Conservation (phyloP, 1,140 invertebrate genomes). For the Neotoxoptera formosana region DNA sequence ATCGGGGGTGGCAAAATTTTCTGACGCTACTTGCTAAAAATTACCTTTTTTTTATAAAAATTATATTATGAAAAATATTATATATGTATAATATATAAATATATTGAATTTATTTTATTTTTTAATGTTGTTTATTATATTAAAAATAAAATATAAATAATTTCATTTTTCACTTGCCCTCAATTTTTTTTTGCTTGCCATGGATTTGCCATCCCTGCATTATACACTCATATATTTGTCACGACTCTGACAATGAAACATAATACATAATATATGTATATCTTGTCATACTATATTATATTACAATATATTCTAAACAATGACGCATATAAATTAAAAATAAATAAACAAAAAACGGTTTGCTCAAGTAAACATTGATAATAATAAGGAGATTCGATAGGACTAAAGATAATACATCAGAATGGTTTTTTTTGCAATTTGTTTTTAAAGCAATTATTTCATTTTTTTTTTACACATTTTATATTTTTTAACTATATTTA, state of each 20-base stretch:
- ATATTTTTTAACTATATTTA: neutral
- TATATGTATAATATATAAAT: no score
- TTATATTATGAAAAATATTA: no score
- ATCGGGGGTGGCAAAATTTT: no score
- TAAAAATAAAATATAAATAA: no score
- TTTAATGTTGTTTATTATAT: no score
- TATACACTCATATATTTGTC: neutral
- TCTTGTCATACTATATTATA: neutral
- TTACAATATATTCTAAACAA: conserved; percentile 10
- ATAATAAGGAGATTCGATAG: neutral
- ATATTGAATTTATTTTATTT: no score
- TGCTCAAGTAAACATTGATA: neutral
- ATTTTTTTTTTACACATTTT: neutral
- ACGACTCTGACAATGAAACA: neutral
- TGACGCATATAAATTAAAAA: neutral
- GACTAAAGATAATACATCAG: neutral
- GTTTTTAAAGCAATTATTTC: neutral
- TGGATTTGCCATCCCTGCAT: no score
- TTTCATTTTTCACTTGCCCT: no score
- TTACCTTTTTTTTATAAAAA: no score
- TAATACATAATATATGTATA: neutral
- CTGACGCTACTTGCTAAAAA: no score
- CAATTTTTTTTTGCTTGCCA: no score
- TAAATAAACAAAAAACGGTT: neutral
- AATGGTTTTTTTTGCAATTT: neutral